Evolutionary conservation across 2,888 invertebrate species (phyloP), one percentile per base, ranked within the genome.

Genomic region (Drosophila aldrichi): DNA sequence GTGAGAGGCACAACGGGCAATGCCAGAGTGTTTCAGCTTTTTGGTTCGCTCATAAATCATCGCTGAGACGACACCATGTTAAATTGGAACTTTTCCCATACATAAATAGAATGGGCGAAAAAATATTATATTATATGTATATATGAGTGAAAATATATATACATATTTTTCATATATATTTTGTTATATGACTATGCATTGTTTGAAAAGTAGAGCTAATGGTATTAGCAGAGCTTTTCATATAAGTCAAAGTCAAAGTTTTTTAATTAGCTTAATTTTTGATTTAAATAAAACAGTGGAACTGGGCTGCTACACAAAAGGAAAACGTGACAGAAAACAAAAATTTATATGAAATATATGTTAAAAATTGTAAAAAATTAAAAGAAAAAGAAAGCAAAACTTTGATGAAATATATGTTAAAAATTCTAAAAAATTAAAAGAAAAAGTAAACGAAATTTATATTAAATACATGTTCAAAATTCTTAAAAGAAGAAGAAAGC

Each of bases 51-150:
- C 90, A 83, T 89, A 89, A 89, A 89, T 89, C 89, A 89, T 89
- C 58, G 74, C 88, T 82, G 89, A 89, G 89, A 89, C 84, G 89
- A 90, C 89, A 89, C 88, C 89, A 84, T 88, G 89, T 88, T 89
- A 89, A 89, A 89, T 90, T 89, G 89, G 88, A 89, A 89, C 90
- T 88, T 86, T 90, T 90, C 90, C 90, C 88, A 89, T 89, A 84
- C 78, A 84, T 74, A 82, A 79, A 85, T 79, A 88, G 88, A 87
- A 84, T 68, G 69, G 58, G 58, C 60, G 61, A 55, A 59, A 73
- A 68, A 74, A 69, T 52, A 60, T 22, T 44, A 49, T 14, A 52
- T 22, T 32, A 32, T 14, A 22, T n/a, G 20, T 46, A 57, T n/a
- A 18, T 18, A 18, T 36, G 46, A 36, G 52, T 54, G 44, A 16